Evolutionary conservation across 2,113 vertebrate genomes (phyloP), one percentile per base, ranked within the genome.

Genomic region (Empidonax traillii): DNA sequence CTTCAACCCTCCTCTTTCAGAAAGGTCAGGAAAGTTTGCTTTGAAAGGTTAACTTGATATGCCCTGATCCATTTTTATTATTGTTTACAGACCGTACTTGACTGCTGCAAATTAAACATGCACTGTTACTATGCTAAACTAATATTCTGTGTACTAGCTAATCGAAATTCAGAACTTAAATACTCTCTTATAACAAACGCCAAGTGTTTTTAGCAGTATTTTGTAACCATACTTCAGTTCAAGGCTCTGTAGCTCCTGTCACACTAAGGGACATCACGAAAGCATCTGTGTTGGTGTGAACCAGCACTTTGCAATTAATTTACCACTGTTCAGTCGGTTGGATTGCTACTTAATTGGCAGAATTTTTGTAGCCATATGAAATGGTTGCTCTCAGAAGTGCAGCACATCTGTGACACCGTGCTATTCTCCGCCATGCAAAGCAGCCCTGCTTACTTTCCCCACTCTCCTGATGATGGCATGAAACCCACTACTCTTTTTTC

Each of bases 201-300:
- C 73, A 93, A 78, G 16, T 81, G 56, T 12, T 94, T 85, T 51
- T 78, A 65, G 69, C 59, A 72, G 55, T 68, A n/a, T 43, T 91
- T 49, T 63, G 18, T 75, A 82, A 55, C 35, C 33, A 8, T 61
- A 17, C 56, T 81, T 81, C 3, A 63, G 47, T 79, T 93, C 47
- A 63, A 87, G 62, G 71, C 71, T 91, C 47, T 89, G 47, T 79
- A 82, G 56, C 49, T 85, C 71, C 85, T 89, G 82, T 82, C 90
- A 83, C 71, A 75, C 23, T 68, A 51, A 93, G 52, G 71, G 89
- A 78, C 35, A 25, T 89, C 35, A 47, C 30, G 24, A 43, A 87
- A 89, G 91, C 69, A 75, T 85, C 78, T 90, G 85, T 93, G 71
- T 63, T 91, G 76, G 52, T 82, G 30, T 81, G 52, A 95, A 87